phyloP scores from a whole-genome alignment of 2,888 invertebrate genomes.

The Cerceris ruficornis region DNA sequence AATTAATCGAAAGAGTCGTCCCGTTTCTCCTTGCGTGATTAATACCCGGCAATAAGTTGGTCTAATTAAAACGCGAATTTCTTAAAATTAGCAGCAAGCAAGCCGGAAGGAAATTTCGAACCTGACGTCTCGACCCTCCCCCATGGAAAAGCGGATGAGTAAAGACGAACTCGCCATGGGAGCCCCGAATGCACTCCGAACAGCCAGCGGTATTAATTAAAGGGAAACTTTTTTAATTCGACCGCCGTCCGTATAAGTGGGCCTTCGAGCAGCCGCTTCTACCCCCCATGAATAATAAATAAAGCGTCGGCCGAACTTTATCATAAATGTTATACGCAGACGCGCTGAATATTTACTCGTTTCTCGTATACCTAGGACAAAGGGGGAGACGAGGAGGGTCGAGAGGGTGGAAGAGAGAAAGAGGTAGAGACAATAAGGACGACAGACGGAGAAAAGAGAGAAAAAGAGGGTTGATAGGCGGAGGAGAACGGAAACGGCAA shows the following conservation, averaged over 20 bases:
- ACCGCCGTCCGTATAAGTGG: slow-evolving; percentile 55
- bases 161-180: neutral
- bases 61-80: slow-evolving; percentile 48
- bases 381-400: slow-evolving; percentile 24
- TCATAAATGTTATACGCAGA: slow-evolving; percentile 71
- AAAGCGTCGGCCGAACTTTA: slow-evolving; percentile 66
- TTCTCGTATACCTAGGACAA: slow-evolving; percentile 49
- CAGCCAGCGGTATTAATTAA: slow-evolving; percentile 68
- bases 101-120: slow-evolving; percentile 40
- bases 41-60: slow-evolving; percentile 4
- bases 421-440: no score
- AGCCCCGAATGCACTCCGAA: slow-evolving; percentile 40
- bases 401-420: neutral
- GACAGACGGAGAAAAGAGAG: neutral
- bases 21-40: slow-evolving; percentile 6
- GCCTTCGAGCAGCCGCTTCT: slow-evolving; percentile 26
- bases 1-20: neutral
- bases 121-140: neutral
- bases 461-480: neutral
- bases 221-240: slow-evolving; percentile 71
- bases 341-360: slow-evolving; percentile 68
- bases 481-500: neutral
- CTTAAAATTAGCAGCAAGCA: slow-evolving; percentile 35
- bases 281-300: slow-evolving; percentile 69
- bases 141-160: slow-evolving; percentile 20